Conservation (phyloP, 1,140 invertebrate genomes). For the Heliconius hewitsoni region DNA sequence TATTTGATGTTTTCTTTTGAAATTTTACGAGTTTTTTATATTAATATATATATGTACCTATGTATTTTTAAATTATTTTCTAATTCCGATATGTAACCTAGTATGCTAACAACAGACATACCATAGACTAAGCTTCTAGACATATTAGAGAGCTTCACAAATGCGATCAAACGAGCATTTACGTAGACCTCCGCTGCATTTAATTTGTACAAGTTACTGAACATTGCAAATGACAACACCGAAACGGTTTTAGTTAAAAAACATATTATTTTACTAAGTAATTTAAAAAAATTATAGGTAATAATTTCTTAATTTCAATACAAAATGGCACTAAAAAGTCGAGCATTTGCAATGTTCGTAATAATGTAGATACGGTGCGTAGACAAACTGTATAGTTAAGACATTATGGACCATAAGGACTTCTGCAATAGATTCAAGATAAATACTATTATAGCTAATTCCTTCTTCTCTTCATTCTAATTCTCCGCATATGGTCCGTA, state of each 20-base stretch:
- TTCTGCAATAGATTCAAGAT: slow-evolving; percentile 17
- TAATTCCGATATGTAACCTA: slow-evolving; percentile 20
- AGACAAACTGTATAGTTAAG: slow-evolving; percentile 67
- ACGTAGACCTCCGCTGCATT: slow-evolving; percentile 56
- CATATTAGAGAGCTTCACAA: slow-evolving; percentile 64
- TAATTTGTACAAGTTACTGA: slow-evolving; percentile 54
- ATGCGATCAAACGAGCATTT: slow-evolving; percentile 47
- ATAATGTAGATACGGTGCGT: slow-evolving; percentile 69
- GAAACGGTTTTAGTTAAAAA: not conserved
- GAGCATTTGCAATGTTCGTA: slow-evolving; percentile 11
- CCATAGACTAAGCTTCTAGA: slow-evolving; percentile 73
- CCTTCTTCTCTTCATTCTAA: slow-evolving; percentile 15
- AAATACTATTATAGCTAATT: slow-evolving; percentile 13
- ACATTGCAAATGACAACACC: slow-evolving; percentile 10
- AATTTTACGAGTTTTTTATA: slow-evolving; percentile 5
- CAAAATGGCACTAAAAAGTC: slow-evolving; percentile 9
- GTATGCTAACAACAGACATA: slow-evolving; percentile 48
- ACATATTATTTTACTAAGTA: slow-evolving; percentile 14
- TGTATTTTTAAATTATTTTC: slow-evolving; percentile 3
- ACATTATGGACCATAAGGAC: slow-evolving; percentile 43
- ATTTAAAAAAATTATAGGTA: slow-evolving; percentile 7
- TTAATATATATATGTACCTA: not conserved
- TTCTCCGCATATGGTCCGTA: not conserved
- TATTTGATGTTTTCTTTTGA: slow-evolving; percentile 5
- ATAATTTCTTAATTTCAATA: slow-evolving; percentile 1